phyloP scores from a whole-genome alignment of 2,797 vertebrate species.

The Tarsius wallacei region DNA sequence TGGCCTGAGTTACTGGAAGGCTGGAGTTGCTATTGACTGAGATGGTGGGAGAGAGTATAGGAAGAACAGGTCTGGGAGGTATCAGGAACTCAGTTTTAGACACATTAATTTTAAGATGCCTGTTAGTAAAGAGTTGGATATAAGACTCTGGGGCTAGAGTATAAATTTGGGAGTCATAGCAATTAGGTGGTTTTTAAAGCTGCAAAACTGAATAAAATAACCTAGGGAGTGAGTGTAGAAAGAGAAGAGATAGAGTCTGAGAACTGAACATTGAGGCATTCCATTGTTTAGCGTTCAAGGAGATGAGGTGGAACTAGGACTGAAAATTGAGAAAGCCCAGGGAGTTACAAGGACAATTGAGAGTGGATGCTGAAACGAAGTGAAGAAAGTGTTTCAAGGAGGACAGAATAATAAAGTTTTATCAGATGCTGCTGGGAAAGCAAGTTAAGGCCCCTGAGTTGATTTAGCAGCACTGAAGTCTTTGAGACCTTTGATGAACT shows the following conservation, averaged over 20 bases:
- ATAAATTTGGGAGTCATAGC: neutral
- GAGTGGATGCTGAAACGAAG: neutral
- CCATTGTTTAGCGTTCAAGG: neutral
- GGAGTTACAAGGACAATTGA: neutral
- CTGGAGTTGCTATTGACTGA: neutral
- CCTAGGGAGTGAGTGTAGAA: neutral
- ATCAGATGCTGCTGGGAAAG: conserved; percentile 15
- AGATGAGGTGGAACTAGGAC: neutral
- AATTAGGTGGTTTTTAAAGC: conserved; percentile 9
- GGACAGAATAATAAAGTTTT: neutral
- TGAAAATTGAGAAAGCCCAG: neutral
- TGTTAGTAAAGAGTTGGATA: neutral
- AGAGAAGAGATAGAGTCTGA: neutral
- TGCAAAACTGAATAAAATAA: conserved; percentile 34
- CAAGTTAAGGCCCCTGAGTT: neutral
- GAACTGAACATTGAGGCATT: neutral
- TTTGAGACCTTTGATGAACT: neutral
- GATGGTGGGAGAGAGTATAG: neutral
- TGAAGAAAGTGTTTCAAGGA: conserved; percentile 11
- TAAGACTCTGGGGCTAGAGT: neutral
- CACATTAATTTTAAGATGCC: conserved; percentile 22
- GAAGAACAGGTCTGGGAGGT: neutral
- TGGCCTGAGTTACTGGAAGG: neutral
- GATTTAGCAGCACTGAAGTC: neutral
- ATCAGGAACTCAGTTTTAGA: neutral